Evolutionary conservation across 2,113 vertebrate species (phyloP).

Genomic region (Psittacula cyanocephala): DNA sequence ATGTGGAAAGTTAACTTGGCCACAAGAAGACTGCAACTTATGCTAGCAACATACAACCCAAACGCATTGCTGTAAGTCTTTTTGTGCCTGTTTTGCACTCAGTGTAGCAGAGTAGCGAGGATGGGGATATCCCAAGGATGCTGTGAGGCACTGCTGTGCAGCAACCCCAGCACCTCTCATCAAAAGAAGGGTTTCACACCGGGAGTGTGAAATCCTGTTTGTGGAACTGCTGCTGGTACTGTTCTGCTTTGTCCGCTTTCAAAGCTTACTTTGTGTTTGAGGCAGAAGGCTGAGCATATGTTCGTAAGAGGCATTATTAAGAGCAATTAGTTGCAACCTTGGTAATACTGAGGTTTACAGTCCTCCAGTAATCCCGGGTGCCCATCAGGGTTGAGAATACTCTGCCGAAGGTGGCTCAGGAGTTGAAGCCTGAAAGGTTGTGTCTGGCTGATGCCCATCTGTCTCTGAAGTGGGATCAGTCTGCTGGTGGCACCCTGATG

Average conservation of each 20-base stretch:
- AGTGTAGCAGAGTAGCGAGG: neutral
- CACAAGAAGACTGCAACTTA: neutral
- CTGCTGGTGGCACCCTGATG: neutral
- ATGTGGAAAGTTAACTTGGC: neutral
- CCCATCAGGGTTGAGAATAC: neutral
- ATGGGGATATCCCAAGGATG: neutral
- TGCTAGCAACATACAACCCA: neutral
- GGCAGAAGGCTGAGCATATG: neutral
- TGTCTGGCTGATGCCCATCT: accelerated
- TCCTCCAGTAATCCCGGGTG: neutral
- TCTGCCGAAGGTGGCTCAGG: neutral
- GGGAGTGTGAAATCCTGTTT: neutral
- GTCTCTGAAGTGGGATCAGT: accelerated
- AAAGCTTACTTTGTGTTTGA: accelerated
- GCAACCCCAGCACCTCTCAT: neutral
- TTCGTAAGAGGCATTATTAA: neutral
- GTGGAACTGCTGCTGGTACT: neutral
- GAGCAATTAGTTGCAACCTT: neutral
- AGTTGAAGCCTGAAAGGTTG: neutral
- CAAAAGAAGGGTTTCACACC: accelerated
- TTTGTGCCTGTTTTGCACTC: neutral
- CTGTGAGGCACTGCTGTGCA: accelerated
- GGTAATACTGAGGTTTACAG: neutral
- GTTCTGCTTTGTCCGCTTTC: neutral
- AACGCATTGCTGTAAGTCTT: too few relatives aligned